A percentile compares a stretch with the other conserved stretches of the same genome.
phyloP scores from a whole-genome alignment of 2,797 vertebrate genomes.

The Sciurus carolinensis region DNA sequence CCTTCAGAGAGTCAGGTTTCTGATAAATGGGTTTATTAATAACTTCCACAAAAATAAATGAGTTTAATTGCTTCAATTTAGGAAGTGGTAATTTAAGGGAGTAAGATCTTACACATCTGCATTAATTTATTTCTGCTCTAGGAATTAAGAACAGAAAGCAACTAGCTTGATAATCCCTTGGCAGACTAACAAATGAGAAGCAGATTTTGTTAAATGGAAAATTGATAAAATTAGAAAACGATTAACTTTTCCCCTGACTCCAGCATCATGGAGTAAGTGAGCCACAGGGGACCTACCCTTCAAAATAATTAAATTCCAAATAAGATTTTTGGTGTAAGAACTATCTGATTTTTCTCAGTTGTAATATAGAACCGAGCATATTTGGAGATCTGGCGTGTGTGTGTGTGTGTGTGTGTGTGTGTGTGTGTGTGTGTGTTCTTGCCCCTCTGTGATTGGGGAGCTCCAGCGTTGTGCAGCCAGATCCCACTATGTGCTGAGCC shows the following conservation, averaged over 20 bases:
- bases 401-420: not conserved
- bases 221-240: constrained; percentile 88
- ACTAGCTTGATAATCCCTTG: constrained; percentile 83
- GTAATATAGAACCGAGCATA: constrained; percentile 59
- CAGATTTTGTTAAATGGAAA: constrained; percentile 80
- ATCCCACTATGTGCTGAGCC: rapidly evolving
- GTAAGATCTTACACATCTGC: constrained; percentile 75
- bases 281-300: constrained; percentile 84
- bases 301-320: constrained; percentile 88
- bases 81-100: constrained; percentile 74
- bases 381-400: not conserved
- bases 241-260: constrained; percentile 81
- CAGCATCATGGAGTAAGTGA: constrained; percentile 80
- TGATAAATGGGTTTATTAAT: constrained; percentile 88
- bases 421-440: not conserved
- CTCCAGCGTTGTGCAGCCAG: rapidly evolving
- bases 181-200: constrained; percentile 85
- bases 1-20: constrained; percentile 76
- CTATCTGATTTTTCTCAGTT: constrained; percentile 78
- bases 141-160: constrained; percentile 85
- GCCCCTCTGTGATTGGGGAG: not conserved
- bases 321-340: constrained; percentile 85
- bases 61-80: constrained; percentile 78
- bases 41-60: constrained; percentile 83
- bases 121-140: constrained; percentile 86